These are phyloP conservation scores for Rattus norvegicus DNA, from an alignment of 2,113 vertebrate species.

Conservation along the genomic window DNA sequence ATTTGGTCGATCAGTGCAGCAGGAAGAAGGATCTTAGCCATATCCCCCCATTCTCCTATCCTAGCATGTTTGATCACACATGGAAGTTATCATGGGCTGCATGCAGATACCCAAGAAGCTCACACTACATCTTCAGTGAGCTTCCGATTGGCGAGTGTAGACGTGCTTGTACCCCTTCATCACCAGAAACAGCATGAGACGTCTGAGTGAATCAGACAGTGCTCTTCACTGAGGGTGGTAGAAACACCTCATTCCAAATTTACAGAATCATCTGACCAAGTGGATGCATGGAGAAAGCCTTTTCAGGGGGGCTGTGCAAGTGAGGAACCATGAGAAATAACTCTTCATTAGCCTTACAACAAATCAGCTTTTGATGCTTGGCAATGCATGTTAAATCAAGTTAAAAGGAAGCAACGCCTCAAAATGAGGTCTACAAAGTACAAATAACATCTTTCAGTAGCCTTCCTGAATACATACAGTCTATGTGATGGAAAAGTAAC, in stretches of 20 bases:
- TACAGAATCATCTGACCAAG: not conserved
- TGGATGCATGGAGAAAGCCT: not conserved
- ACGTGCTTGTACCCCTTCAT: not conserved
- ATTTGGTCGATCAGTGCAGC: not conserved
- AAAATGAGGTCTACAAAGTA: not conserved
- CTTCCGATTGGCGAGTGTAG: not conserved
- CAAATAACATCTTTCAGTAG: not conserved
- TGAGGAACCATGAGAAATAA: not conserved
- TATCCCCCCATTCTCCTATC: not conserved
- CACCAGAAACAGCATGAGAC: not conserved
- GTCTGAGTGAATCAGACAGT: not conserved
- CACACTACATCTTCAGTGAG: not conserved
- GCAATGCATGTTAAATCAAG: not conserved
- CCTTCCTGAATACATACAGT: not conserved
- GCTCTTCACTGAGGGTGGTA: not conserved
- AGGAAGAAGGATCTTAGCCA: not conserved
- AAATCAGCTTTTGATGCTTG: not conserved
- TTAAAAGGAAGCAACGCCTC: not conserved
- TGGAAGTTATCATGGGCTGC: not conserved
- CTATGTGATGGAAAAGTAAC: not conserved
- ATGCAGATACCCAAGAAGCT: not conserved
- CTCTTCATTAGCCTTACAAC: not conserved
- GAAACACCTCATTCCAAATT: constrained; percentile 11
- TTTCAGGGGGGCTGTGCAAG: not conserved
- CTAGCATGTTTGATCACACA: not conserved